Percentiles rank a stretch among this genome's conserved stretches.
Conservation (phyloP, 2,888 invertebrate genomes). For the Acrobeloides nanus region DNA sequence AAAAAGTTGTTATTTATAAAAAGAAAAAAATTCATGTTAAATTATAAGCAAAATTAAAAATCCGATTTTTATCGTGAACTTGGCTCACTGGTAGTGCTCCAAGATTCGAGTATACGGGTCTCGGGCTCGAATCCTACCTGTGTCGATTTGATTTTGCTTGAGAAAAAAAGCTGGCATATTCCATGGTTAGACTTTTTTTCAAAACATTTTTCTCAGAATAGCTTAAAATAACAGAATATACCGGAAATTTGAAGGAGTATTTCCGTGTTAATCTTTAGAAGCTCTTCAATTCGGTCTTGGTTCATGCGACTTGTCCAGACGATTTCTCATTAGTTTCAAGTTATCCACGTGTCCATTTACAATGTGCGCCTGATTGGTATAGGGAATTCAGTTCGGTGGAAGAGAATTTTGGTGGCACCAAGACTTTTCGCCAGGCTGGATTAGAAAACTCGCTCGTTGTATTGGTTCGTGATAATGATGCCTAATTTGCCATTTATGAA, state of each 20-base stretch:
- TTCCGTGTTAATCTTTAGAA: constrained; percentile 64
- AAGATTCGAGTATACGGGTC: too few species aligned
- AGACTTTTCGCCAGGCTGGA: constrained; percentile 21
- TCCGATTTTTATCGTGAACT: too few species aligned
- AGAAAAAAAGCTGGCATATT: too few species aligned
- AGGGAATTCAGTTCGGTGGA: constrained; percentile 13
- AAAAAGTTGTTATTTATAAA: too few species aligned
- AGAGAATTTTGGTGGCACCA: constrained; percentile 1
- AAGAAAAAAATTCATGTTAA: too few species aligned
- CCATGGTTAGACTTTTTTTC: constrained; percentile 55
- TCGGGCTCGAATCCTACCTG: too few species aligned
- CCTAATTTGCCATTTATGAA: constrained; percentile 12
- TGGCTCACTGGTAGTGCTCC: too few species aligned
- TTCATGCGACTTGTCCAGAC: constrained; percentile 83
- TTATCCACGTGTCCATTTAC: constrained; percentile 28
- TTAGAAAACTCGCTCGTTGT: constrained; percentile 17
- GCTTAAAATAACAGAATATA: too few species aligned
- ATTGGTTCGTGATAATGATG: constrained; percentile 23
- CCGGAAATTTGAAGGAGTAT: too few species aligned
- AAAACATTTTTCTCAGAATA: not conserved
- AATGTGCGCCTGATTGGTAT: constrained; percentile 39
- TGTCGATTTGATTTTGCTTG: too few species aligned
- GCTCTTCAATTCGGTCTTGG: constrained; percentile 87
- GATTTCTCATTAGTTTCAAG: constrained; percentile 56
- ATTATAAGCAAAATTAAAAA: too few species aligned